These are phyloP conservation scores for Eristalis pertinax DNA, from an alignment of 2,888 invertebrate species.

Conservation along the genomic window DNA sequence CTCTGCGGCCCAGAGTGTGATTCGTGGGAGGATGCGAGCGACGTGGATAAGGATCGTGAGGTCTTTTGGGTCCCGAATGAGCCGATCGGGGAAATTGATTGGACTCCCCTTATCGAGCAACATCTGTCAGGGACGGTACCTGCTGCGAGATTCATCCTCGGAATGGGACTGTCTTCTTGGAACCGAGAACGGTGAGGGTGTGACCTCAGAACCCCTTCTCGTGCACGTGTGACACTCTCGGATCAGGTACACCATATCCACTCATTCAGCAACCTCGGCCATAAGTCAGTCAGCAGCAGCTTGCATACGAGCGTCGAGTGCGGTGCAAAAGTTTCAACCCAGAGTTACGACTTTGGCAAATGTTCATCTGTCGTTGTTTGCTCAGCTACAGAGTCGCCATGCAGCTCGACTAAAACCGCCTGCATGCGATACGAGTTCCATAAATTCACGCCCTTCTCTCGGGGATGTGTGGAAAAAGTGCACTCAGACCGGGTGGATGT, in stretches of 20 bases:
- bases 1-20: slow-evolving; percentile 48
- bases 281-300: slow-evolving; percentile 51
- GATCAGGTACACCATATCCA: neutral
- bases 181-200: neutral
- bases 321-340: slow-evolving; percentile 41
- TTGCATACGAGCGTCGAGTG: neutral
- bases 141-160: slow-evolving; percentile 37
- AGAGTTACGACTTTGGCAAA: slow-evolving; percentile 59
- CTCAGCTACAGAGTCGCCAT: slow-evolving; percentile 17
- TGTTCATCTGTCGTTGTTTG: slow-evolving; percentile 54
- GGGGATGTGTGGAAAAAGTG: neutral
- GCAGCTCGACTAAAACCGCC: slow-evolving; percentile 30
- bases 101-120: neutral
- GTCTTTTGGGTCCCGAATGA: slow-evolving; percentile 21
- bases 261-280: neutral
- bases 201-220: neutral
- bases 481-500: neutral
- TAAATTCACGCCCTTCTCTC: slow-evolving; percentile 40
- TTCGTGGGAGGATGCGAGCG: slow-evolving; percentile 39
- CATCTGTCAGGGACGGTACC: slow-evolving; percentile 6
- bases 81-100: slow-evolving; percentile 22
- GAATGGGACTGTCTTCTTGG: slow-evolving; percentile 21
- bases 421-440: slow-evolving; percentile 45
- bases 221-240: neutral
- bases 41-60: slow-evolving; percentile 40